These are phyloP conservation scores for Agonopterix heracliana DNA, from an alignment of 2,888 invertebrate genomes.

Conservation along the genomic window DNA sequence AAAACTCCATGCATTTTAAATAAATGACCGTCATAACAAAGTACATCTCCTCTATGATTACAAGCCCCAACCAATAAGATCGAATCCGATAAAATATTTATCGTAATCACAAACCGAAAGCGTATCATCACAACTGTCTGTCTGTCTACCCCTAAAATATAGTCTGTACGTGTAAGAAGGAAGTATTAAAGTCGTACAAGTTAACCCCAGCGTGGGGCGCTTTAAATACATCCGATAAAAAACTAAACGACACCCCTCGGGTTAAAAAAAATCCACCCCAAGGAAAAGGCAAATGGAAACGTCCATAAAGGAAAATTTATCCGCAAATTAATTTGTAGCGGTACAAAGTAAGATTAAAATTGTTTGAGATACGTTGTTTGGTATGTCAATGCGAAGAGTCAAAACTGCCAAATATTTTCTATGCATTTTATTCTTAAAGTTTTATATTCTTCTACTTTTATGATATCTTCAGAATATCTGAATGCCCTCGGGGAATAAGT, in stretches of 20 bases:
- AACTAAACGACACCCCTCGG: conserved; percentile 63
- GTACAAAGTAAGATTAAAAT: conserved; percentile 51
- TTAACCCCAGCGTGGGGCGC: conserved; percentile 51
- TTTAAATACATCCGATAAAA: conserved; percentile 74
- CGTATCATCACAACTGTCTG: conserved; percentile 17
- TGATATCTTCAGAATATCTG: too few species aligned
- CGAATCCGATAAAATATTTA: neutral
- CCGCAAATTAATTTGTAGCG: conserved; percentile 71
- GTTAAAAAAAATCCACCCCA: conserved; percentile 46
- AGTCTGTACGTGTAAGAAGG: conserved; percentile 52
- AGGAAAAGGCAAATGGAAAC: conserved; percentile 47
- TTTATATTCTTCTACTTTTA: too few species aligned
- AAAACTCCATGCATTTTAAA: neutral
- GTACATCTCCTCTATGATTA: too few species aligned
- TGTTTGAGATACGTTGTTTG: neutral
- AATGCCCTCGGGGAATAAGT: too few species aligned
- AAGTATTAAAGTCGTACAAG: conserved; percentile 69
- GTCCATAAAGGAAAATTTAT: conserved; percentile 72
- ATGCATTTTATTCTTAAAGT: too few species aligned
- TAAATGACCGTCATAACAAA: too few species aligned
- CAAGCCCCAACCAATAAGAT: too few species aligned
- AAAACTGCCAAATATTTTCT: too few species aligned
- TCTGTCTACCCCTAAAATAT: conserved; percentile 26
- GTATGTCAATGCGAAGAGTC: too few species aligned
- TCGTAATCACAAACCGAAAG: conserved; percentile 7